Evolutionary conservation across 2,888 invertebrate genomes (phyloP), one percentile per base, ranked within the genome.

Genomic region (Punctoribates punctum): DNA sequence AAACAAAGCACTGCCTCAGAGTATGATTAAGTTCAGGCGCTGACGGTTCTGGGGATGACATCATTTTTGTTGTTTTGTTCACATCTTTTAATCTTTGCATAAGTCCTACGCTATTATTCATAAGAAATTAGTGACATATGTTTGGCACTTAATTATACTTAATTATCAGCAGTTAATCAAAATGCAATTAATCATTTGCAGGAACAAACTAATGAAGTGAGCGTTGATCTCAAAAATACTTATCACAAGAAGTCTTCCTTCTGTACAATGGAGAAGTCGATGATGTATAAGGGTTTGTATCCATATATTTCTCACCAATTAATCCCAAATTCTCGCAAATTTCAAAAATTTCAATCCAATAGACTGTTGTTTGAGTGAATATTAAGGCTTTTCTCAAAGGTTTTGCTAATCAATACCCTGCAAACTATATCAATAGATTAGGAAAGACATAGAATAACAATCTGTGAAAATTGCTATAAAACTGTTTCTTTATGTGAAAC

Each of bases 81-180:
- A 27, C 15, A 11, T 60, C 60, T 27, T 60, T 27, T 60, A 57
- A 57, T 57, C 57, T 57, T 23, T 57, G 20, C 34, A 57, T 23
- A 60, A 60, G 9, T 54, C 20, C 54, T 6, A 27, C 29, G n/a
- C 6, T 67, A 38, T 67, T 67, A 67, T 67, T n/a, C 29, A 67
- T 67, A 67, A 67, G 34, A 67, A 38, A 67, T 67, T 67, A 67
- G 67, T 38, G 67, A 67, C 67, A 67, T 67, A 67, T 67, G 67
- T 67, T 67, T n/a, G 17, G 20, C n/a, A 38, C 67, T 38, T 67
- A 67, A 67, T 67, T 38, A 15, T 67, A 67, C n/a, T 67, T 67
- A 67, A 67, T 67, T 67, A 67, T 67, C 67, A 67, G 11, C 20
- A 67, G 17, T 67, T 67, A 38, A 67, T 67, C n/a, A 67, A 67